These are phyloP conservation scores for Danaus melanippus DNA, from an alignment of 1,140 invertebrate species.

Conservation along the genomic window DNA sequence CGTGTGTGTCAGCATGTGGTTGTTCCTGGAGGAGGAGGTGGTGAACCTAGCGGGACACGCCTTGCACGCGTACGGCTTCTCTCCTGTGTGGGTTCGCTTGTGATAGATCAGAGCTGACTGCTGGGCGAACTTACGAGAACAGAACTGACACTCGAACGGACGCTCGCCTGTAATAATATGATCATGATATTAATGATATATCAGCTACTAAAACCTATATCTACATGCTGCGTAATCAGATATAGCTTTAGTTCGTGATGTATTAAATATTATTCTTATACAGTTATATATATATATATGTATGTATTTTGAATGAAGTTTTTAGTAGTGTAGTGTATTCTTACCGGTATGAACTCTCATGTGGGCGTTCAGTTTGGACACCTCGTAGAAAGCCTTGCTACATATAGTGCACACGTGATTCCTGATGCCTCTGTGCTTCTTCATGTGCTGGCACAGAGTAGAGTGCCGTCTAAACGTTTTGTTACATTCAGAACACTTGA, in stretches of 20 bases:
- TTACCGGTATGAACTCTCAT: conserved; percentile 67
- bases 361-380: conserved; percentile 67
- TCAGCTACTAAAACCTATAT: too few relatives aligned
- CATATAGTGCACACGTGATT: conserved; percentile 65
- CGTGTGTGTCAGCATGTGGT: conserved; percentile 64
- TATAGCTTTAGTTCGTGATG: too few relatives aligned
- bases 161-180: conserved; percentile 70
- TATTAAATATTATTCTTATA: too few relatives aligned
- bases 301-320: too few relatives aligned
- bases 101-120: conserved; percentile 78
- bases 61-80: conserved; percentile 78
- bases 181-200: too few relatives aligned
- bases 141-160: conserved; percentile 75
- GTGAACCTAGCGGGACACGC: conserved; percentile 71
- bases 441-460: conserved; percentile 69
- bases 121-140: conserved; percentile 77
- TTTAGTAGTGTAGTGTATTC: not conserved
- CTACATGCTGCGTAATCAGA: too few relatives aligned
- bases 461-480: conserved; percentile 68
- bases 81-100: conserved; percentile 77
- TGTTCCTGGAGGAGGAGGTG: conserved; percentile 67
- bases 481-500: conserved; percentile 85
- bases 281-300: too few relatives aligned
- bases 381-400: conserved; percentile 65
- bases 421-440: conserved; percentile 66